Conservation (phyloP, 2,113 vertebrate genomes). For the Colistium nudipinnis region DNA sequence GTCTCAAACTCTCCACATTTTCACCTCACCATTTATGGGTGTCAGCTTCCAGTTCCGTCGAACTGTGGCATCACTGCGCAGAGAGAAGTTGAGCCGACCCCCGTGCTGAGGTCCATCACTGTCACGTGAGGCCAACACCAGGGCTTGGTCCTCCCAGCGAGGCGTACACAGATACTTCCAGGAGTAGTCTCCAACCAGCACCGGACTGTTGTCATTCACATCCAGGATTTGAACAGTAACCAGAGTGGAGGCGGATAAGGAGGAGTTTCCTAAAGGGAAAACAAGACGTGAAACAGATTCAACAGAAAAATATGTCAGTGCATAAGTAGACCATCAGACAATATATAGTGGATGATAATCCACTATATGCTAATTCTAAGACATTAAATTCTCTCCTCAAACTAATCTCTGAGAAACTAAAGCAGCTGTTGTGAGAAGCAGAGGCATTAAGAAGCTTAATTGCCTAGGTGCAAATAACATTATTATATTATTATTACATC, state of each 20-base stretch:
- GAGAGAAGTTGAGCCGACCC: conserved; percentile 82
- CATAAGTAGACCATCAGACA: too few relatives aligned
- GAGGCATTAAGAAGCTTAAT: neutral
- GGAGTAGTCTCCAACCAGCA: conserved; percentile 82
- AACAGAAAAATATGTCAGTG: too few relatives aligned
- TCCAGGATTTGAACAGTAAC: conserved; percentile 85
- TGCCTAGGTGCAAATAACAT: neutral
- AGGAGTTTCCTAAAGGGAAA: conserved; percentile 76
- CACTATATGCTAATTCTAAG: too few relatives aligned
- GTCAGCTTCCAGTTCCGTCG: conserved; percentile 85
- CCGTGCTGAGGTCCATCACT: conserved; percentile 76
- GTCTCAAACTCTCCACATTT: too few relatives aligned
- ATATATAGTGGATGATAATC: too few relatives aligned
- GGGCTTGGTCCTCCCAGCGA: conserved; percentile 82
- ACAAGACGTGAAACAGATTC: neutral
- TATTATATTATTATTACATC: neutral
- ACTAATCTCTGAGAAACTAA: neutral
- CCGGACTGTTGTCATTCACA: conserved; percentile 83
- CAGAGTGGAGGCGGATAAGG: conserved; percentile 79
- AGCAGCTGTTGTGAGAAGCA: neutral
- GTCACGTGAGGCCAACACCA: conserved; percentile 82
- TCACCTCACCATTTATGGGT: conserved; percentile 82
- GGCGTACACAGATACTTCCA: conserved; percentile 87
- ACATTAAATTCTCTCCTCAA: neutral
- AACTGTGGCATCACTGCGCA: conserved; percentile 81